Evolutionary conservation across 2,113 vertebrate genomes (phyloP), one percentile per base, ranked within the genome.

Genomic region (Athene cunicularia): DNA sequence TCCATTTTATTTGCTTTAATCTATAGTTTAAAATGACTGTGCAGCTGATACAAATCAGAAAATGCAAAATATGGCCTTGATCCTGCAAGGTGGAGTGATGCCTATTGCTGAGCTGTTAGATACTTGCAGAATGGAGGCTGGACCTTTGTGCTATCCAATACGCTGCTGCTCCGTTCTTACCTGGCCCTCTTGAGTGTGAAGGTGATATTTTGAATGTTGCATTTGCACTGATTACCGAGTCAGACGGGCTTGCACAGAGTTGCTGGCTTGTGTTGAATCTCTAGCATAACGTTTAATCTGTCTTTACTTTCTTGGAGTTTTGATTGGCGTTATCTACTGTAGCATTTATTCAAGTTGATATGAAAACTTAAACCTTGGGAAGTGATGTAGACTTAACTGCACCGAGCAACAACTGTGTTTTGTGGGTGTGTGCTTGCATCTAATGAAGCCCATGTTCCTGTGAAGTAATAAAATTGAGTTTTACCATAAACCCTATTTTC

Each of bases 1-100:
- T 85, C 71, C 55, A 63, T 94, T 95, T 91, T 39, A 8, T 94
- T 96, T 94, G 77, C 81, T 88, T 90, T 85, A 87, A 92, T 95
- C 68, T 84, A 7, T 85, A 73, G 86, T 80, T 85, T 75, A 55
- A 94, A 83, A 96, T 77, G 26, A 74, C 71, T 66, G 22, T 68
- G 77, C 21, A 60, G 62, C 70, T 62, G 84, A 94, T 80, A 37
- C 13, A 72, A 89, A 88, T 91, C 8, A 70, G 55, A 79, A 90
- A 88, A 52, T 37, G 47, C 60, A 72, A 88, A 90, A 41, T 8
- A 37, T 60, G 62, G 74, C 84, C 85, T 94, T 71, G 41, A 30
- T 94, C 86, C 74, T 80, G 50, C 77, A 73, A 58, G 91, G 74
- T 66, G 12, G 56, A 37, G 76, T 77, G 47, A 33, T 70, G 72